Conservation (phyloP, 2,888 invertebrate genomes). For the Phalera bucephala region DNA sequence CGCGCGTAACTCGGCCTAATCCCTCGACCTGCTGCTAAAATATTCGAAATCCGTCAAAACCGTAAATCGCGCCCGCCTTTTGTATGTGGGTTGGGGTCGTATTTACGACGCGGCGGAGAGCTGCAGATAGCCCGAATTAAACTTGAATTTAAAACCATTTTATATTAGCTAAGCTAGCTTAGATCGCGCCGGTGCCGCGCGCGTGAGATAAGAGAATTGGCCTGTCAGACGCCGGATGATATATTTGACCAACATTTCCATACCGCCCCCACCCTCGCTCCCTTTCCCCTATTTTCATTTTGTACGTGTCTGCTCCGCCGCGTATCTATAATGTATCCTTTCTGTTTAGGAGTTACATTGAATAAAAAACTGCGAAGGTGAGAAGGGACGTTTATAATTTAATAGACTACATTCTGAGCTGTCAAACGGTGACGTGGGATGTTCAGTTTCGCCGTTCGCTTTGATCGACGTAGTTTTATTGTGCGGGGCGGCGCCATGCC, state of each 20-base stretch:
- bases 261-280: conserved; percentile 74
- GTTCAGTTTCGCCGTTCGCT: conserved; percentile 33
- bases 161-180: conserved; percentile 83
- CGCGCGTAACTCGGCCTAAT: conserved; percentile 59
- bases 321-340: conserved; percentile 79
- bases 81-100: conserved; percentile 65
- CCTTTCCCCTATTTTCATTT: conserved; percentile 79
- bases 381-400: conserved; percentile 66
- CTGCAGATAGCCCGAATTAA: conserved; percentile 81
- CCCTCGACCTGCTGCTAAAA: conserved; percentile 57
- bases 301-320: conserved; percentile 79
- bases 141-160: conserved; percentile 84
- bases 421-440: conserved; percentile 54
- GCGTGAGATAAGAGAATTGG: conserved; percentile 93
- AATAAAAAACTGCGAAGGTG: conserved; percentile 70
- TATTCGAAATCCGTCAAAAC: conserved; percentile 78
- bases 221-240: conserved; percentile 94
- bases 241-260: conserved; percentile 96
- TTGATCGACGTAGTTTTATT: conserved; percentile 41
- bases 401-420: conserved; percentile 61
- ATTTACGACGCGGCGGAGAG: conserved; percentile 67
- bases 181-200: conserved; percentile 82
- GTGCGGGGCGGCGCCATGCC: conserved; percentile 27
- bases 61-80: conserved; percentile 77
- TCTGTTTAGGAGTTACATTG: conserved; percentile 74